A percentile compares a stretch with the other conserved stretches of the same genome.
Conservation (phyloP, 1,140 invertebrate species). For the Aradophagus sp. region DNA sequence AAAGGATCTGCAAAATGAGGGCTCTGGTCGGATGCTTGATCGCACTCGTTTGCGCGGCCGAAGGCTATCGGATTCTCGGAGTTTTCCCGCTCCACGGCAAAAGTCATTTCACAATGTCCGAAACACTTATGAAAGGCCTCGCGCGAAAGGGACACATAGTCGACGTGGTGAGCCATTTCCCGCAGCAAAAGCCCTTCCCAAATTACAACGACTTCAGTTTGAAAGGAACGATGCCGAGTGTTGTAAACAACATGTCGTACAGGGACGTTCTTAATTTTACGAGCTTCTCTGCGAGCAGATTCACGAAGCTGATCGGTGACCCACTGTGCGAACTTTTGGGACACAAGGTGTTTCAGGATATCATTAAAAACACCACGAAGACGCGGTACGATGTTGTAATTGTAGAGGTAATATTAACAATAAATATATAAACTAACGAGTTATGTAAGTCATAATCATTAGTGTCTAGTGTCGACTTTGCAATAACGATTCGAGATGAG, state of each 20-base stretch:
- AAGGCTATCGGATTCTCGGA: slow-evolving; percentile 60
- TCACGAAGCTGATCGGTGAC: slow-evolving; percentile 5
- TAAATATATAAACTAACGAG: too few species aligned
- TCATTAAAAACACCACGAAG: slow-evolving; percentile 43
- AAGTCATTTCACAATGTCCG: slow-evolving; percentile 70
- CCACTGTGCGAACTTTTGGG: slow-evolving; percentile 42
- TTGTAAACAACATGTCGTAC: slow-evolving; percentile 52
- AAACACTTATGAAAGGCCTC: slow-evolving; percentile 64
- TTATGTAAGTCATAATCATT: too few species aligned
- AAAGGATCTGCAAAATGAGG: slow-evolving; percentile 18
- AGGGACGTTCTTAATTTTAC: slow-evolving; percentile 1
- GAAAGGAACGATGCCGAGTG: slow-evolving; percentile 16
- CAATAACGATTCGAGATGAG: too few species aligned
- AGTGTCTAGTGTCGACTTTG: too few species aligned
- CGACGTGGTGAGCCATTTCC: slow-evolving; percentile 69
- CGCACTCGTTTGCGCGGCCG: background rate
- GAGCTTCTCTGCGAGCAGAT: background rate
- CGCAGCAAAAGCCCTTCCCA: slow-evolving; percentile 57
- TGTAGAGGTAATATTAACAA: slow-evolving; percentile 42
- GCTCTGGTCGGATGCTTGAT: background rate
- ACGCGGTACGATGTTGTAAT: slow-evolving; percentile 52
- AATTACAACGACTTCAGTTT: slow-evolving; percentile 68
- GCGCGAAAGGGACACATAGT: slow-evolving; percentile 71
- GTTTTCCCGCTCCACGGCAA: slow-evolving; percentile 66
- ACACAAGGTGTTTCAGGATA: slow-evolving; percentile 43